Percentiles rank a stretch among this genome's conserved stretches.
Conservation (phyloP, 2,113 vertebrate genomes). For the Hypanus sabinus region DNA sequence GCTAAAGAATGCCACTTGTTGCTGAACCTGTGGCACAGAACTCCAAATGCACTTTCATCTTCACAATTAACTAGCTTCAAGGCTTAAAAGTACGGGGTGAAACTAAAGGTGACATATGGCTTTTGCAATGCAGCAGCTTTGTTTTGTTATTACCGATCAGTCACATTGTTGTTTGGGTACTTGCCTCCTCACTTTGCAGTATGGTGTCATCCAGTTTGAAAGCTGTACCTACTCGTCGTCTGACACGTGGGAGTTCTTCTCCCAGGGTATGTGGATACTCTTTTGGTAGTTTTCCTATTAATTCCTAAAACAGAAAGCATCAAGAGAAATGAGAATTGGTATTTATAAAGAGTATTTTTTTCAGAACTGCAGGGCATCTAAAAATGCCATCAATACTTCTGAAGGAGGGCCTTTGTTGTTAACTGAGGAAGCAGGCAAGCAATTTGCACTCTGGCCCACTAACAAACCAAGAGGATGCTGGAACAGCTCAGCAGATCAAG, state of each 20-base stretch:
- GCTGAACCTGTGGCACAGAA: not conserved
- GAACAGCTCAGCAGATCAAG: too few relatives aligned
- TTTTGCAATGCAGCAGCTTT: not conserved
- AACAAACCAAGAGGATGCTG: not conserved
- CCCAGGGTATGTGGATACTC: constrained; percentile 82
- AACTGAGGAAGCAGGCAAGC: not conserved
- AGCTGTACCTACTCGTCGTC: constrained; percentile 72
- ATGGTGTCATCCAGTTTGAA: constrained; percentile 82
- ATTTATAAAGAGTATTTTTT: not conserved
- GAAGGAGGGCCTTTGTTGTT: not conserved
- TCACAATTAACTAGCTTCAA: not conserved
- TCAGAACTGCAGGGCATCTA: not conserved
- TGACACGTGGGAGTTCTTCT: constrained; percentile 74
- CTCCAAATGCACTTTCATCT: not conserved
- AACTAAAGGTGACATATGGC: not conserved
- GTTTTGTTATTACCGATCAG: not conserved
- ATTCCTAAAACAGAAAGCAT: constrained; percentile 62
- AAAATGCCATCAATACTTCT: not conserved
- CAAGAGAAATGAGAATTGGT: not conserved
- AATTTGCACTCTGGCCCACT: not conserved
- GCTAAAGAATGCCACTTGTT: not conserved
- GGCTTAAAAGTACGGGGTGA: not conserved
- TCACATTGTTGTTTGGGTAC: not conserved
- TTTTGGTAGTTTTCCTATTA: constrained; percentile 81
- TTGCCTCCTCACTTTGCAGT: constrained; percentile 75